These are phyloP conservation scores for Esperia sulphurella DNA, from an alignment of 2,888 invertebrate genomes.

Conservation along the genomic window DNA sequence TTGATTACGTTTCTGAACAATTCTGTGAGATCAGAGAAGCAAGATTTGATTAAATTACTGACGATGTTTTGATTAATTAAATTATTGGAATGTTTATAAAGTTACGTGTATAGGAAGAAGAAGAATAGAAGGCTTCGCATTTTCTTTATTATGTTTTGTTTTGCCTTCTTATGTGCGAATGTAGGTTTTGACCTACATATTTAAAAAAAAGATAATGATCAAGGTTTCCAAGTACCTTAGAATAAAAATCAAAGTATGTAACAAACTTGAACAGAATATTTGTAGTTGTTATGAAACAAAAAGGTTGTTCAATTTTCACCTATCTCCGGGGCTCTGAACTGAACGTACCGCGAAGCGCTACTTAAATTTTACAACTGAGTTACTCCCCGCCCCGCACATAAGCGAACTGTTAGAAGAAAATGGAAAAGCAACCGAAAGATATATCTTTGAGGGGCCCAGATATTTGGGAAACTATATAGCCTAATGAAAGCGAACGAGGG, in stretches of 20 bases:
- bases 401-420: slow-evolving; percentile 66
- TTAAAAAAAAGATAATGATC: too few species aligned
- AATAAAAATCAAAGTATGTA: too few species aligned
- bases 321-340: slow-evolving; percentile 29
- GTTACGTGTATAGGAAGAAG: background rate
- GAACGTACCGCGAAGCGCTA: slow-evolving; percentile 60
- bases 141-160: too few species aligned
- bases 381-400: slow-evolving; percentile 48
- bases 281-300: background rate
- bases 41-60: slow-evolving; percentile 25
- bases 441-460: slow-evolving; percentile 73
- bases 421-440: slow-evolving; percentile 70
- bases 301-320: background rate
- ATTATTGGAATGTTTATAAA: slow-evolving; percentile 5
- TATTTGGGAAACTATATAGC: slow-evolving; percentile 78
- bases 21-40: slow-evolving; percentile 28
- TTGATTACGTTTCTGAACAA: slow-evolving; percentile 44
- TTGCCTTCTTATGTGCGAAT: too few species aligned
- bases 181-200: too few species aligned
- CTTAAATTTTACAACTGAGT: slow-evolving; percentile 67
- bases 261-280: background rate
- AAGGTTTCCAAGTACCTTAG: too few species aligned
- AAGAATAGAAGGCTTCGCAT: too few species aligned
- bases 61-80: slow-evolving; percentile 8
- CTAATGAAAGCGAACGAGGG: slow-evolving; percentile 78